Evolutionary conservation across 2,888 invertebrate species (phyloP), one percentile per base, ranked within the genome.

Genomic region (Anthophora plumipes): DNA sequence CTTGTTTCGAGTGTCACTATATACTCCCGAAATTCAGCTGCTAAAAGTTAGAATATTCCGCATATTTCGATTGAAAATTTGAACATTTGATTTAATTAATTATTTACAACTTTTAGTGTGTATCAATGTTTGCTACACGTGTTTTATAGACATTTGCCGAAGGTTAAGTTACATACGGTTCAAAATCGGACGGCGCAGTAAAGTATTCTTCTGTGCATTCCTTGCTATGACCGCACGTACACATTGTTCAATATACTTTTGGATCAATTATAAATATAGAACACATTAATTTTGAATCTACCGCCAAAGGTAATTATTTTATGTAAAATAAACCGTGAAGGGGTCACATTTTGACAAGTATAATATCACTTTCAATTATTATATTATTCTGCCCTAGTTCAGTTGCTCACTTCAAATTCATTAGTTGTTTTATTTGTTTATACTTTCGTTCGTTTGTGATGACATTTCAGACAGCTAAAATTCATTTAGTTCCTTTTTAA

Each of bases 111-210:
- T 55, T 55, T 1, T 17, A 25, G 31, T 3, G 8, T 1, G 6
- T 31, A 22, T n/a, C 11, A 17, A 17, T 5, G 1, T 12, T 37
- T 22, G 11, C 14, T 41, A n/a, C 12, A 0, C 25, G 25, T 4
- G 17, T 25, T 54, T 7, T 14, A 54, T 1, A 14, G 25, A n/a
- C 12, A 17, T 60, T 41, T 25, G 54, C 20, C 50, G 12, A 39
- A 11, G 25, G 22, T 25, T 61, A 80, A 76, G 78, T 85, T 86
- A 85, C 84, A 20, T 79, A 85, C 85, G 22, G 46, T 0, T 78
- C 55, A 43, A 22, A 6, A 0, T 73, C 71, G 9, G 77, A 60
- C 1, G 1, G 0, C 11, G 75, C 69, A 11, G 50, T 64, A 17
- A 60, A 0, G 54, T 77, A 71, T 1, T 84, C 84, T 6, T 63